Conservation (phyloP, 2,113 vertebrate species). For the Dasypus novemcinctus region DNA sequence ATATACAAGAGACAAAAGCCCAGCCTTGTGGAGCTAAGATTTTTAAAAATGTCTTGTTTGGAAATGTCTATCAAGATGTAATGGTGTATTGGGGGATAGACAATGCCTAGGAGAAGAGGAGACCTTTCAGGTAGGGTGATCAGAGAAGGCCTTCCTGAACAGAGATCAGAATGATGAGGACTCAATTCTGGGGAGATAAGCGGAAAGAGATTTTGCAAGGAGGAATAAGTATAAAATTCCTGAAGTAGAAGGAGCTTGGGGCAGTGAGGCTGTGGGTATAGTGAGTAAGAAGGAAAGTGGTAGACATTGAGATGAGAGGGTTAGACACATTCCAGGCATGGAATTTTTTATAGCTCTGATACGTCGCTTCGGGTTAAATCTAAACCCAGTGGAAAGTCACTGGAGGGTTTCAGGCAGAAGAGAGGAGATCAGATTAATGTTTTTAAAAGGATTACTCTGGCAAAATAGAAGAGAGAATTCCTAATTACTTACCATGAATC, state of each 20-base stretch:
- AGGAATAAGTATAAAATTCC: background rate
- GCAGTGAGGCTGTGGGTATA: background rate
- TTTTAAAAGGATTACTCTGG: background rate
- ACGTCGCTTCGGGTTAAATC: background rate
- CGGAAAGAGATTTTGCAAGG: background rate
- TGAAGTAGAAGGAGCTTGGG: background rate
- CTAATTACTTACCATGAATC: background rate
- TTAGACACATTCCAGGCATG: background rate
- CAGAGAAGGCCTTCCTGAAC: background rate
- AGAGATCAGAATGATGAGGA: background rate
- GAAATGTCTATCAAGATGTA: background rate
- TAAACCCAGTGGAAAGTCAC: background rate
- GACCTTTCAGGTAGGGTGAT: background rate
- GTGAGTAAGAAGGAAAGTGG: background rate
- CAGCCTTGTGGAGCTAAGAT: background rate
- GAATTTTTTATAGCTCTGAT: background rate
- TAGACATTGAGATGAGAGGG: background rate
- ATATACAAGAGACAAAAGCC: background rate
- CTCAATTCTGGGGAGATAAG: background rate
- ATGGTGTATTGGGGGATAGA: background rate
- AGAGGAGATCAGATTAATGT: background rate
- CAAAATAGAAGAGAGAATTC: background rate
- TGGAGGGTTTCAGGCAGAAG: background rate
- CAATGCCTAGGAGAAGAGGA: background rate
- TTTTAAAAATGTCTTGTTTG: background rate